Percentiles rank a stretch among this genome's conserved stretches.
Evolutionary conservation across 2,113 vertebrate species (phyloP).

Genomic region (Colossoma macropomum): DNA sequence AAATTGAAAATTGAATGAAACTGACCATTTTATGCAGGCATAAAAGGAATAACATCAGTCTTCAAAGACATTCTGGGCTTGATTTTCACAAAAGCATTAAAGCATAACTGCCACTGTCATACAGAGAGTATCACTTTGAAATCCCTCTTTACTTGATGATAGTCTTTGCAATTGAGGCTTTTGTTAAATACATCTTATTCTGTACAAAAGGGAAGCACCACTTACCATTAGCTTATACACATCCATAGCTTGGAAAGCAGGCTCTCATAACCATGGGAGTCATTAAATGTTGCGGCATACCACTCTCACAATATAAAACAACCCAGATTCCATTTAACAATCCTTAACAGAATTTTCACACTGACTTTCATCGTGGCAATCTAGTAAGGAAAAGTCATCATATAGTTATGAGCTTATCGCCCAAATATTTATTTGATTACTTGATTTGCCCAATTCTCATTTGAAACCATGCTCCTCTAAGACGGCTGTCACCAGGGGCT

Average conservation of each 20-base stretch:
- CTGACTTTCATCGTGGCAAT: constrained; percentile 29
- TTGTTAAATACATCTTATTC: neutral
- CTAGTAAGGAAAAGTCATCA: constrained; percentile 30
- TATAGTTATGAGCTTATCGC: constrained; percentile 36
- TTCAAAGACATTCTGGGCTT: neutral
- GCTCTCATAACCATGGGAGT: constrained; percentile 27
- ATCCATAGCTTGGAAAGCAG: constrained; percentile 12
- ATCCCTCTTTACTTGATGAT: neutral
- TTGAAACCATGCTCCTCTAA: constrained; percentile 16
- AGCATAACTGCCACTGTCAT: neutral
- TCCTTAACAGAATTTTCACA: constrained; percentile 39
- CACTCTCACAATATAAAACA: constrained; percentile 34
- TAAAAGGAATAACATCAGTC: neutral
- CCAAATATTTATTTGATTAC: constrained; percentile 48
- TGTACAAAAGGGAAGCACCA: neutral
- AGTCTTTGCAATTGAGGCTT: neutral
- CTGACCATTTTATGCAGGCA: neutral
- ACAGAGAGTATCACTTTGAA: neutral
- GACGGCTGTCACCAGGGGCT: constrained; percentile 28
- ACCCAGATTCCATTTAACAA: constrained; percentile 34
- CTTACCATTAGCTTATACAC: constrained; percentile 20
- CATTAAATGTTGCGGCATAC: constrained; percentile 39
- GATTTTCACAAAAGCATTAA: neutral
- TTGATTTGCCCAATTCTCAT: constrained; percentile 37
- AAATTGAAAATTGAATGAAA: neutral